Evolutionary conservation across 1,140 invertebrate species (phyloP), one percentile per base, ranked within the genome.

Genomic region (Aphaenogaster ashmeadi): DNA sequence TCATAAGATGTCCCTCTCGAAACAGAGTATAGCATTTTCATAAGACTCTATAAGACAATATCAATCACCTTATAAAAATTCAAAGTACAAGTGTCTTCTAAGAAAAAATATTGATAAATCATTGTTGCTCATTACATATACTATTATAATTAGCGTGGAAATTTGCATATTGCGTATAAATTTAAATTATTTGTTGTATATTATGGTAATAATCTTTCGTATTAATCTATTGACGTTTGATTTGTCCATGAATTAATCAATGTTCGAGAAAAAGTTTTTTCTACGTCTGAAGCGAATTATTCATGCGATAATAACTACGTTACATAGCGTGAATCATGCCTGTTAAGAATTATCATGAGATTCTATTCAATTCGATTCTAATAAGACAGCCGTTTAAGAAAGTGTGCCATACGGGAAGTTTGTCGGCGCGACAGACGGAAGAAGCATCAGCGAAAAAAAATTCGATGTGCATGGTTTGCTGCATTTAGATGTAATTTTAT

Each of bases 281-380:
- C 21, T 11, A 27, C n/a, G 13, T 71, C 0, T 52, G 52, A 18
- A 50, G 18, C 0, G 0, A 56, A 56, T 56, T 41, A 36, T 56
- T 56, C 4, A 74, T 9, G 21, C 2, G 27, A 56, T 56, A 41
- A 56, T 21, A 15, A 47, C 27, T 71, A 54, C 3, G 6, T 38
- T 56, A 41, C n/a, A 21, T 21, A 50, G 21, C 13, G 7, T 71
- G 11, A 36, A 54, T 36, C 6, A 52, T 11, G 5, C 13, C 5
- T 44, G n/a, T 58, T 58, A 18, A 0, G 9, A 54, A 18, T 75
- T 41, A 67, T 21, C 4, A 15, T 21, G 7, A 74, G 54, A 60
- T 74, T 47, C 36, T 47, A 58, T 79, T 86, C 71, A 72, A 87
- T 91, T 90, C 83, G 64, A 87, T 44, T 87, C 87, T 88, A 87